These are phyloP conservation scores for Cheilosia vernalis DNA, from an alignment of 2,888 invertebrate species.

Conservation along the genomic window DNA sequence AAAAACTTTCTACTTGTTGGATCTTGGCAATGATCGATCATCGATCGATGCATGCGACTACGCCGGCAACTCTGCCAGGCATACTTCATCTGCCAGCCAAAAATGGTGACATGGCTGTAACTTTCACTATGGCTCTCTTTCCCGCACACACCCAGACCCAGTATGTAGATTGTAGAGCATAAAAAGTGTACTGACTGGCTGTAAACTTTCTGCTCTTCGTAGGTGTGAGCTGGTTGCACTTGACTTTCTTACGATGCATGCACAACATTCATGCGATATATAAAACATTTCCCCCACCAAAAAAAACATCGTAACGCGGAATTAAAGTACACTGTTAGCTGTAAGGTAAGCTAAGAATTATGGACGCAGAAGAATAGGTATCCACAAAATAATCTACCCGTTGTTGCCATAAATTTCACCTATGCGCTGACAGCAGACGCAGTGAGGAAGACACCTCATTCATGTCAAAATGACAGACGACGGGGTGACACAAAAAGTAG, in stretches of 20 bases:
- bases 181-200: conserved; percentile 18
- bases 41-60: conserved; percentile 31
- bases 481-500: neutral
- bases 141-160: conserved; percentile 1
- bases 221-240: conserved; percentile 27
- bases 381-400: conserved; percentile 80
- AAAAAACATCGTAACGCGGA: conserved; percentile 18
- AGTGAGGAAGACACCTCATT: conserved; percentile 56
- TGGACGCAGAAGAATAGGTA: conserved; percentile 29
- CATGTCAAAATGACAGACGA: conserved; percentile 59
- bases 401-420: conserved; percentile 74
- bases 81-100: conserved; percentile 50
- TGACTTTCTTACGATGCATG: conserved; percentile 57
- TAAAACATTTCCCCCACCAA: conserved; percentile 3
- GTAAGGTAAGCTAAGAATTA: conserved; percentile 68
- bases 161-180: neutral
- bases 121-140: conserved; percentile 64
- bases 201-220: conserved; percentile 45
- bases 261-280: conserved; percentile 35
- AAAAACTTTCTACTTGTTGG: conserved; percentile 65
- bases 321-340: conserved; percentile 18
- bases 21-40: conserved; percentile 62
- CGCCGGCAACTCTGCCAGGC: conserved; percentile 49
- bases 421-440: conserved; percentile 58
- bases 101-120: conserved; percentile 54